Evolutionary conservation across 2,113 vertebrate species (phyloP), one percentile per base, ranked within the genome.

Genomic region (Albula goreensis): DNA sequence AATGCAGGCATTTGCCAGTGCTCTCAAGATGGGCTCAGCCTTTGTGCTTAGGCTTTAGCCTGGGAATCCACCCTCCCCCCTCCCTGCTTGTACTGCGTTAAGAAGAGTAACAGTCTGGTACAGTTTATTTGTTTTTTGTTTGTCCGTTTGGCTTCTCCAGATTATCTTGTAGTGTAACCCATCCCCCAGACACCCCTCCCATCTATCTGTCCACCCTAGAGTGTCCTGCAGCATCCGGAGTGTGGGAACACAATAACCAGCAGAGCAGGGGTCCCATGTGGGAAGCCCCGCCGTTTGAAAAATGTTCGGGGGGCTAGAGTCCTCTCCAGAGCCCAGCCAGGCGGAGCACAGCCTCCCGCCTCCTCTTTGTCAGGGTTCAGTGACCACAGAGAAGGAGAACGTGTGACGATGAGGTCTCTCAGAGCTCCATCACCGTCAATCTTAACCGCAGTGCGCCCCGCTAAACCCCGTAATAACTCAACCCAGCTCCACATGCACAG

Each of bases 1-100:
- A 90, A 91, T 86, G 86, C 57, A 11, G 49, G 53, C 74, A 49
- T 85, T 78, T 83, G 51, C 25, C 17, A 11, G 50, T 15, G 51
- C 83, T 9, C 51, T 85, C 57, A 6, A 51, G 70, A 41, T 48
- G 31, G 49, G 78, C 15, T 0, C 78, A 5, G 78, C 31, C 49
- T 50, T 50, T 41, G 31, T 79, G 31, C 25, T 50, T 12, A 49
- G 8, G 6, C 77, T 48, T 48, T 31, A 80, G 78, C 25, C 50
- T 25, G 13, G 41, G 60, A 63, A 63, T 5, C 74, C 51, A 2
- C 52, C 52, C 19, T 41, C 10, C n/a, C n/a, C 70, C n/a, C 63
- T n/a, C 56, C 3, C 63, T 70, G 63, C 63, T 70, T 19, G 4
- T 74, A 31, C n/a, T 31, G 70, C 31, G 19, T 66, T 19, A 66